Conservation (phyloP, 2,888 invertebrate genomes). For the Chaitophorus viminalis region DNA sequence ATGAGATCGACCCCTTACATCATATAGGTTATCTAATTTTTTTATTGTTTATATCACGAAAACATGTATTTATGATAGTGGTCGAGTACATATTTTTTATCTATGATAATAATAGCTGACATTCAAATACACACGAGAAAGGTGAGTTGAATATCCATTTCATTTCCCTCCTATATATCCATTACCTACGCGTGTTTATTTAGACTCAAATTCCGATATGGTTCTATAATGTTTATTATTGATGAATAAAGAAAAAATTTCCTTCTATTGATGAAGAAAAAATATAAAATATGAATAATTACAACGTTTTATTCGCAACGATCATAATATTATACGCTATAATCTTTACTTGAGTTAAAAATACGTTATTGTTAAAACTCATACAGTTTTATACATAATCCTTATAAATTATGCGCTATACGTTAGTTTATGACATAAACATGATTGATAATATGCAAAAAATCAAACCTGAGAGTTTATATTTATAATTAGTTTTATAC, state of each 20-base stretch:
- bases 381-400: neutral
- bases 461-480: neutral
- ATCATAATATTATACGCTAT: neutral
- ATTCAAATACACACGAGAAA: constrained; percentile 36
- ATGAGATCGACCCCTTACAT: constrained; percentile 57
- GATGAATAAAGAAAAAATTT: neutral
- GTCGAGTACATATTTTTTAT: constrained; percentile 26
- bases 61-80: constrained; percentile 32
- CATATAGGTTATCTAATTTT: constrained; percentile 50
- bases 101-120: constrained; percentile 37
- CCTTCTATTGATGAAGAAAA: neutral
- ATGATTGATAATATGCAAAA: neutral
- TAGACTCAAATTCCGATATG: neutral
- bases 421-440: neutral
- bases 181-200: neutral
- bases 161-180: neutral
- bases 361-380: neutral
- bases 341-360: neutral
- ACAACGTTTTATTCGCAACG: neutral
- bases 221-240: neutral
- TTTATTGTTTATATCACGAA: constrained; percentile 44
- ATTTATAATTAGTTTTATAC: neutral
- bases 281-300: neutral
- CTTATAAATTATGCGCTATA: neutral
- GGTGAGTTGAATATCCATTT: constrained; percentile 6